phyloP scores from a whole-genome alignment of 2,113 vertebrate genomes.

The Rhea americana region DNA sequence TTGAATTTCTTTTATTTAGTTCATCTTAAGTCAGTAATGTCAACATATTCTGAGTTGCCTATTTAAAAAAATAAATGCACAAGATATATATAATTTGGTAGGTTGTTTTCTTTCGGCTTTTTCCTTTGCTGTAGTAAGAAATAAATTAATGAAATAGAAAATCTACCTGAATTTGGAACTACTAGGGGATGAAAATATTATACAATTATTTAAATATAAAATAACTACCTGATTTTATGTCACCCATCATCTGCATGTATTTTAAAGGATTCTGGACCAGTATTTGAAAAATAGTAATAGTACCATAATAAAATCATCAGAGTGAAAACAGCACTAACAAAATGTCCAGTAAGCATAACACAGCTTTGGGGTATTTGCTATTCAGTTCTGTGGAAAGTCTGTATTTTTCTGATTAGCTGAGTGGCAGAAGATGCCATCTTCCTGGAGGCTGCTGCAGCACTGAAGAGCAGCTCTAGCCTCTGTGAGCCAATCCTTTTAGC shows the following conservation, averaged over 20 bases:
- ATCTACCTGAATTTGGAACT: neutral
- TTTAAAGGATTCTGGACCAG: neutral
- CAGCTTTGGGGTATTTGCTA: slow-evolving; percentile 39
- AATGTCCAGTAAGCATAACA: slow-evolving; percentile 46
- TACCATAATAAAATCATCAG: slow-evolving; percentile 4
- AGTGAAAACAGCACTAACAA: slow-evolving; percentile 12
- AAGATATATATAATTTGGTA: neutral
- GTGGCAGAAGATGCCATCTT: neutral
- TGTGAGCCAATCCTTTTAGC: slow-evolving; percentile 1
- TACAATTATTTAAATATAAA: neutral
- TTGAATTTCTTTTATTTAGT: neutral
- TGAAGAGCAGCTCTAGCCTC: slow-evolving; percentile 3
- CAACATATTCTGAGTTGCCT: neutral
- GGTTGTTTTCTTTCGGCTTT: neutral
- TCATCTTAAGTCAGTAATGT: neutral
- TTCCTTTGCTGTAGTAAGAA: neutral
- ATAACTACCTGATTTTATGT: neutral
- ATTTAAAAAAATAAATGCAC: neutral
- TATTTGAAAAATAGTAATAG: neutral
- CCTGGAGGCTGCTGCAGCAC: slow-evolving; percentile 52
- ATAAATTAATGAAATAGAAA: neutral
- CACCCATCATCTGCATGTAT: neutral
- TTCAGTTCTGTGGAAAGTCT: slow-evolving; percentile 23
- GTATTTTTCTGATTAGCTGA: slow-evolving; percentile 47
- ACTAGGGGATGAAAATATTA: neutral